Conservation (phyloP, 1,140 invertebrate genomes). For the Atta texana region DNA sequence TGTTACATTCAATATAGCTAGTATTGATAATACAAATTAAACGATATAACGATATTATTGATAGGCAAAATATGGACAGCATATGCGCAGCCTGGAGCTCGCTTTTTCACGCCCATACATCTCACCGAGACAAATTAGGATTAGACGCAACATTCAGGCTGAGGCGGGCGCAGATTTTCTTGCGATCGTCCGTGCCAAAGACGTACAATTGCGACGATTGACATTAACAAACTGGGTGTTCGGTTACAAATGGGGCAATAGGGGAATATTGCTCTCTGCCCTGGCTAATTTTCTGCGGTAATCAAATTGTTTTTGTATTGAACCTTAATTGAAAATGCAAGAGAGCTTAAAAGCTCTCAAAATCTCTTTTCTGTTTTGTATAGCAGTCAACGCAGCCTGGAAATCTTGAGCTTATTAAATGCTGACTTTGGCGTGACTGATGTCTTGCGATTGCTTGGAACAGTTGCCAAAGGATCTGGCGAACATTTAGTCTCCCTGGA, state of each 20-base stretch:
- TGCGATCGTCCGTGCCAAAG: constrained; percentile 71
- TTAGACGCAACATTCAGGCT: constrained; percentile 75
- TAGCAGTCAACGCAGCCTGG: constrained; percentile 81
- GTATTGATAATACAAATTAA: background rate
- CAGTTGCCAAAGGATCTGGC: constrained; percentile 76
- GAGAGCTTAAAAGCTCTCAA: background rate
- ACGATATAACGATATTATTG: background rate
- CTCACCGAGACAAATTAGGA: constrained; percentile 73
- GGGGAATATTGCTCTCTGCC: constrained; percentile 80
- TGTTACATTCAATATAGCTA: background rate
- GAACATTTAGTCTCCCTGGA: constrained; percentile 78
- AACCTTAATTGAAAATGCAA: background rate
- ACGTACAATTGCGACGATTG: constrained; percentile 81
- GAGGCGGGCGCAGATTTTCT: constrained; percentile 81
- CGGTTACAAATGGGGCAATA: constrained; percentile 81
- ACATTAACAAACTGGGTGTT: constrained; percentile 83
- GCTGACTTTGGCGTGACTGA: constrained; percentile 83
- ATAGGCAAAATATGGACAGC: constrained; percentile 82
- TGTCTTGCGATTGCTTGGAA: constrained; percentile 80
- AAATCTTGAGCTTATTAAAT: constrained; percentile 81
- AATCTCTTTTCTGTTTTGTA: background rate
- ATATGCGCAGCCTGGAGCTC: constrained; percentile 82
- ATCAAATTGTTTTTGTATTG: constrained; percentile 10
- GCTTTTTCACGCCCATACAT: constrained; percentile 82
- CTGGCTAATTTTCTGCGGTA: constrained; percentile 82